Percentiles rank a stretch among this genome's conserved stretches.
These are phyloP conservation scores for Halocaridina rubra DNA, from an alignment of 2,888 invertebrate genomes.

Conservation along the genomic window DNA sequence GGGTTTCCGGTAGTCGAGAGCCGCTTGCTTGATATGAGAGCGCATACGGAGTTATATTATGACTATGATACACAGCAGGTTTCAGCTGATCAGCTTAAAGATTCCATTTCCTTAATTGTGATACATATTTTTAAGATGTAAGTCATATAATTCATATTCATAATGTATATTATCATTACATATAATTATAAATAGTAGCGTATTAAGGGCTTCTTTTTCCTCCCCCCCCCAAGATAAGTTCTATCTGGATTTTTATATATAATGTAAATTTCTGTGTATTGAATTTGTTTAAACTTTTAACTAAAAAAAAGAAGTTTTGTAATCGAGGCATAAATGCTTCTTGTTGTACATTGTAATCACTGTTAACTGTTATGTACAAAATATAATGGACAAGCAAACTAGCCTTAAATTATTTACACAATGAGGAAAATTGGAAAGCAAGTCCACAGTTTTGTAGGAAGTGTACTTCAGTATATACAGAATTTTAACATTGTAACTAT, in stretches of 20 bases:
- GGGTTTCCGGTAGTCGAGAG: too few relatives aligned
- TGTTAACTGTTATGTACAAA: slow-evolving; percentile 59
- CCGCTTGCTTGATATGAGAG: too few relatives aligned
- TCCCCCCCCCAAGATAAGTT: too few relatives aligned
- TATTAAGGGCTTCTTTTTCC: too few relatives aligned
- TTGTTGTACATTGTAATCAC: slow-evolving; percentile 46
- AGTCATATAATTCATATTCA: slow-evolving; percentile 40
- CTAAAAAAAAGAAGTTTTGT: slow-evolving; percentile 39
- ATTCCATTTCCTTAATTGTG: slow-evolving; percentile 40
- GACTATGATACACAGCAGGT: too few relatives aligned
- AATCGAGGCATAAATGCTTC: slow-evolving; percentile 41
- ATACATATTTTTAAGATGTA: slow-evolving; percentile 40
- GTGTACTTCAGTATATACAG: too few relatives aligned
- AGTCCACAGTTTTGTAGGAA: too few relatives aligned
- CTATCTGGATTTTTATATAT: slow-evolving; percentile 16
- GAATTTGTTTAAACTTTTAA: slow-evolving; percentile 35
- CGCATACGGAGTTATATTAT: too few relatives aligned
- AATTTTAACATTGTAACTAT: too few relatives aligned
- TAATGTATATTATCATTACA: slow-evolving; percentile 58
- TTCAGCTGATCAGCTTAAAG: too few relatives aligned
- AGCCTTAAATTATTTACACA: too few relatives aligned
- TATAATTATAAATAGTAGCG: slow-evolving; percentile 10
- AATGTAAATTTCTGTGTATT: slow-evolving; percentile 40
- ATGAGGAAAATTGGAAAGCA: too few relatives aligned
- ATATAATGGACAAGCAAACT: slow-evolving; percentile 53